These are phyloP conservation scores for Pararge aegeria DNA, from an alignment of 1,140 invertebrate species.

Conservation along the genomic window DNA sequence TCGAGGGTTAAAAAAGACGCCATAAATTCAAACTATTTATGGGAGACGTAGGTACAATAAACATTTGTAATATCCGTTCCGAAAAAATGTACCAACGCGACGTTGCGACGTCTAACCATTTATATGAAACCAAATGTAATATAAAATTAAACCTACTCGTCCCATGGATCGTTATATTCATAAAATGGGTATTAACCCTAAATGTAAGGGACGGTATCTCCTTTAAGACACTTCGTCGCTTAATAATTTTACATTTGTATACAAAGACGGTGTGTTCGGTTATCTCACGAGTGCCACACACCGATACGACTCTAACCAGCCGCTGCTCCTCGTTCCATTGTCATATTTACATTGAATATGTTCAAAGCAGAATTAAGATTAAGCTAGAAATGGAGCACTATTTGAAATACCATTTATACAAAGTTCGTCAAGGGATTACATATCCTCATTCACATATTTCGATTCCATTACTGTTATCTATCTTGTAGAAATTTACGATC, in stretches of 20 bases:
- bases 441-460: slow-evolving; percentile 7
- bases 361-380: slow-evolving; percentile 56
- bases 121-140: background rate
- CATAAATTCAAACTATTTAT: too few relatives aligned
- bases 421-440: slow-evolving; percentile 10
- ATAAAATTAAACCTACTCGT: background rate
- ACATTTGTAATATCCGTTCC: too few relatives aligned
- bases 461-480: slow-evolving; percentile 24
- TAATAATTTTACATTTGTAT: slow-evolving; percentile 71
- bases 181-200: slow-evolving; percentile 38
- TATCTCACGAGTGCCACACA: slow-evolving; percentile 70
- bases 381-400: slow-evolving; percentile 17
- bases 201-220: slow-evolving; percentile 44
- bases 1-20: too few relatives aligned
- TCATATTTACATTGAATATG: slow-evolving; percentile 75
- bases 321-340: slow-evolving; percentile 58
- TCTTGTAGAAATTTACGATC: too few relatives aligned
- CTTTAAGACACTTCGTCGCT: slow-evolving; percentile 58
- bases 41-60: background rate
- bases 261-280: slow-evolving; percentile 64
- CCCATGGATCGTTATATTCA: slow-evolving; percentile 7
- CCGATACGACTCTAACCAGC: slow-evolving; percentile 61
- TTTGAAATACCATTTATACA: slow-evolving; percentile 12
- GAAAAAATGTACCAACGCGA: background rate
- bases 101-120: background rate